Evolutionary conservation across 2,113 vertebrate species (phyloP).

Genomic region (Hiodon tergisus): DNA sequence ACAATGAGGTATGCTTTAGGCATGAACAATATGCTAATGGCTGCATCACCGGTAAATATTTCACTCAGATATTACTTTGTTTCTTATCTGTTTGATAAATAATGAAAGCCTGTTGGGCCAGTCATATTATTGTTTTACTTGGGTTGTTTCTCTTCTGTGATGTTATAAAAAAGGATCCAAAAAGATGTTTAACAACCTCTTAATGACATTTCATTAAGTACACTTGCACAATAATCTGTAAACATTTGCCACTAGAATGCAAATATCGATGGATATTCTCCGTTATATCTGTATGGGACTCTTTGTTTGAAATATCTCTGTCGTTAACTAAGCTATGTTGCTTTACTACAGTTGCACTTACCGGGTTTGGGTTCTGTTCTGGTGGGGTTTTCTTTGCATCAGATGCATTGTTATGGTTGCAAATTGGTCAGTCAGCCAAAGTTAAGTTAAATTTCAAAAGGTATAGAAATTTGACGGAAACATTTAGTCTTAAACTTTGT

Average conservation of each 20-base stretch:
- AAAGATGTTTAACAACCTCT: not conserved
- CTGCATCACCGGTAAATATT: constrained; percentile 1
- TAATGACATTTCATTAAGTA: constrained; percentile 2
- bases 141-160: not conserved
- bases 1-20: constrained; percentile 35
- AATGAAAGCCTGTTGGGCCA: not conserved
- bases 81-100: not conserved
- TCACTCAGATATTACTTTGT: constrained; percentile 6
- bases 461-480: not conserved
- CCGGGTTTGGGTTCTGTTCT: not conserved
- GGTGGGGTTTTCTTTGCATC: not conserved
- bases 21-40: constrained; percentile 8
- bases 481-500: constrained; percentile 1
- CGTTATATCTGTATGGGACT: constrained; percentile 10
- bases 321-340: not conserved
- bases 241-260: constrained; percentile 17
- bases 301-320: constrained; percentile 2
- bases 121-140: constrained; percentile 1
- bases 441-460: constrained; percentile 1
- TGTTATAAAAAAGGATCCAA: not conserved
- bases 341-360: not conserved
- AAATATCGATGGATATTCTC: constrained; percentile 12
- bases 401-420: constrained; percentile 13
- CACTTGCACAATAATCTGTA: not conserved
- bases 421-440: constrained; percentile 32